Base-by-base conservation (phyloP, 2,888 invertebrate species). In the Epirrhoe tristata region DNA sequence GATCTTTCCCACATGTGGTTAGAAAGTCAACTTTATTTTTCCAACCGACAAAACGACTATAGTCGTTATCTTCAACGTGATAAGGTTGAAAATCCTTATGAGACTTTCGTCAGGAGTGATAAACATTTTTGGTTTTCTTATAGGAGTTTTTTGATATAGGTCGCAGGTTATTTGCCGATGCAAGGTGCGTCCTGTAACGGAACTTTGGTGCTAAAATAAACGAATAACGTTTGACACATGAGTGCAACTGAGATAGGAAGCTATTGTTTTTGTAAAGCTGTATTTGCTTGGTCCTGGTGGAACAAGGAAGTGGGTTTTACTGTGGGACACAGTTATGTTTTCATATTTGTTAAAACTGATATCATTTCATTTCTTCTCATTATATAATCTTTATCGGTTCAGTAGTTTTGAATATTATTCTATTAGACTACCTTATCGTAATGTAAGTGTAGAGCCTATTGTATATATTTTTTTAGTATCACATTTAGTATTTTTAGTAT, bases 111-210 rank as follows among this genome's bases (percentile, higher is more conserved):
- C 36, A 56, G 59, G 31, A 32, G 12, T 57, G 50, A 14, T 16
- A 63, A 53, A 60, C 48, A 32, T 51, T 56, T 57, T 60, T 63
- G 32, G 57, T 60, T 24, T 56, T 56, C 46, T 39, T 39, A 48
- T 63, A 63, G 63, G 53, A 60, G 63, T 61, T 68, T 68, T 68
- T 64, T 53, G 53, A 60, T 63, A 87, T 88, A 91, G 91, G 91
- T 92, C 91, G 91, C 91, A 93, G 92, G 93, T 93, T 93, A 91
- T 90, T 90, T 90, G 87, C 85, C 82, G 85, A 82, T 83, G 93
- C 93, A 93, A 93, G 93, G 93, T 93, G 93, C 90, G 88, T 80
- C 78, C 76, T 73, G 79, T 90, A 92, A 93, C 92, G 92, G 92
- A 83, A 84, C 87, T 84, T 80, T 79, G 79, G 85, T 84, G 89